Conservation (phyloP, 2,888 invertebrate species). For the Cheilosia grossa region DNA sequence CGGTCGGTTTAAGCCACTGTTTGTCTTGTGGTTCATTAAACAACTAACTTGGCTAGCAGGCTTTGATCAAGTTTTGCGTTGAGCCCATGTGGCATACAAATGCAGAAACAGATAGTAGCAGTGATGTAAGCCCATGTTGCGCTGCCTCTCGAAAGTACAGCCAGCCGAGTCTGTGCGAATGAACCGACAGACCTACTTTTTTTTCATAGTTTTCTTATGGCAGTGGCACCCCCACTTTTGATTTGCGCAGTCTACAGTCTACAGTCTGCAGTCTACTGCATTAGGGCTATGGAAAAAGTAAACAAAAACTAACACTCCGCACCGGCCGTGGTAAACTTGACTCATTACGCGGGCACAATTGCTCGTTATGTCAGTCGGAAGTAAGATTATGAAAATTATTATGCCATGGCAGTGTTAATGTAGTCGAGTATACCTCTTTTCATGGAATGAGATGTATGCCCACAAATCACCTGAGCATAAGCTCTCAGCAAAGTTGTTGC, state of each 20-base stretch:
- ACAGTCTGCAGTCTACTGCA: neutral
- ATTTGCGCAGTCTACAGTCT: neutral
- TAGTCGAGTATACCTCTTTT: neutral
- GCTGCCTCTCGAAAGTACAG: constrained; percentile 10
- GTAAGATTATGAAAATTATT: constrained; percentile 15
- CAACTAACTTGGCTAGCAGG: constrained; percentile 36
- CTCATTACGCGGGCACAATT: constrained; percentile 9
- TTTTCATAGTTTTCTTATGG: neutral
- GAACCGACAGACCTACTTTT: constrained; percentile 43
- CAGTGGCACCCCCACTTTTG: neutral
- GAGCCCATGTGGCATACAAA: neutral
- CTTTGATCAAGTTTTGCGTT: neutral
- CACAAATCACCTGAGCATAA: neutral
- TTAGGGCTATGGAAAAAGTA: constrained; percentile 6
- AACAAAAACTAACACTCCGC: constrained; percentile 2
- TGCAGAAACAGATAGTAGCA: neutral
- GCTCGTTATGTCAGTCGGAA: constrained; percentile 55
- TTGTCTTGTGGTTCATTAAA: constrained; percentile 8
- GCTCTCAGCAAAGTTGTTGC: neutral
- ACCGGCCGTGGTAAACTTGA: constrained; percentile 50
- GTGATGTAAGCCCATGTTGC: constrained; percentile 7
- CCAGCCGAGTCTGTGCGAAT: constrained; percentile 7
- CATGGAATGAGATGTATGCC: neutral
- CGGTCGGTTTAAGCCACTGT: constrained; percentile 23
- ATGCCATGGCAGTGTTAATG: neutral